These are phyloP conservation scores for Calonectris borealis DNA, from an alignment of 2,113 vertebrate genomes.

Conservation along the genomic window DNA sequence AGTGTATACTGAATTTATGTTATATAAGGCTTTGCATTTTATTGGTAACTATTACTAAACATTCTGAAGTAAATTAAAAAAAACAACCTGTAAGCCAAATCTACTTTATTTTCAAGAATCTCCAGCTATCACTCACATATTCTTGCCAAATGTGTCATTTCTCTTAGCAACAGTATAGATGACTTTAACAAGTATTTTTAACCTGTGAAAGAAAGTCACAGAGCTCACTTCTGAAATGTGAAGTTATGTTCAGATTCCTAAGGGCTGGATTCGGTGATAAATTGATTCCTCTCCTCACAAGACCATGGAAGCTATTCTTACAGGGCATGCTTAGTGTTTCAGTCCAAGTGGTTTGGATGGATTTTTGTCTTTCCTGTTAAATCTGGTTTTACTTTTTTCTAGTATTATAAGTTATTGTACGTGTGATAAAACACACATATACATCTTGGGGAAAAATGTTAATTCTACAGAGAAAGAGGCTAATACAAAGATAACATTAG, in stretches of 20 bases:
- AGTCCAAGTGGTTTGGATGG: neutral
- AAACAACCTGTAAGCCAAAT: slow-evolving; percentile 42
- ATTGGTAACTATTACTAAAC: slow-evolving; percentile 20
- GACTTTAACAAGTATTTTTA: slow-evolving; percentile 57
- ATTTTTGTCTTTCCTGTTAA: slow-evolving; percentile 14
- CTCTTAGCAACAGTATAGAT: slow-evolving; percentile 50
- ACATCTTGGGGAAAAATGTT: neutral
- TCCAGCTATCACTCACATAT: slow-evolving; percentile 31
- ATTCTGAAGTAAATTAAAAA: slow-evolving; percentile 12
- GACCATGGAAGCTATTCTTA: neutral
- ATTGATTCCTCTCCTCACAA: neutral
- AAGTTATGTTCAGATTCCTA: neutral
- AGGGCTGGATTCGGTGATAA: neutral
- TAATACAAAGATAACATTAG: neutral
- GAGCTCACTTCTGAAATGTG: slow-evolving; percentile 11
- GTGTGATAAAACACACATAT: neutral
- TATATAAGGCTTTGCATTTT: slow-evolving; percentile 25
- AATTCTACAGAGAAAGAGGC: neutral
- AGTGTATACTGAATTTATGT: neutral
- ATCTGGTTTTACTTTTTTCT: neutral
- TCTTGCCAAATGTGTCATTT: slow-evolving; percentile 50
- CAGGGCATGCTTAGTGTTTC: neutral
- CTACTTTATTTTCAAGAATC: slow-evolving; percentile 48
- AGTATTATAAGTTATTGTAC: neutral
- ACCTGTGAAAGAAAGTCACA: slow-evolving; percentile 40